phyloP scores from a whole-genome alignment of 2,888 invertebrate species.

The Pristionchus arcanus region DNA sequence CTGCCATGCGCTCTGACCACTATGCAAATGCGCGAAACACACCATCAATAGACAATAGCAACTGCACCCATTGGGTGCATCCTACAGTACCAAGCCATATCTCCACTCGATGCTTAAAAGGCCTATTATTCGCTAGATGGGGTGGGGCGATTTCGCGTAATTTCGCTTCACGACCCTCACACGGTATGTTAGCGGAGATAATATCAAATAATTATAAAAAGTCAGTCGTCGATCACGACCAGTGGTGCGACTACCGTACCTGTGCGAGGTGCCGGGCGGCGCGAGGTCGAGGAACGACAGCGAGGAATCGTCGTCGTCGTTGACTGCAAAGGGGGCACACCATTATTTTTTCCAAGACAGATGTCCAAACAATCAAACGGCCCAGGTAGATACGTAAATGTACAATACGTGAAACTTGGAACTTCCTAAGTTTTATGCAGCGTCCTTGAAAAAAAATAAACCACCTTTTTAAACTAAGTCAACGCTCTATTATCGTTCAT shows the following conservation, averaged over 20 bases:
- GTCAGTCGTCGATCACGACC: background rate
- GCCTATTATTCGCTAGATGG: no score
- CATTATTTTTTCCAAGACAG: background rate
- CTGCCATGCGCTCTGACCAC: background rate
- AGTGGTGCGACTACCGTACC: background rate
- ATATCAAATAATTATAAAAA: background rate
- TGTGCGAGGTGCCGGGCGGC: constrained; percentile 38
- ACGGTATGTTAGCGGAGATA: no score
- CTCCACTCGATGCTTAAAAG: no score
- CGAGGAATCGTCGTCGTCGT: constrained; percentile 23
- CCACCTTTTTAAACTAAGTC: no score
- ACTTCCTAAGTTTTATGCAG: no score
- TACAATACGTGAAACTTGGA: no score
- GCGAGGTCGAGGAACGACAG: constrained; percentile 43
- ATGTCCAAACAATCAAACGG: background rate
- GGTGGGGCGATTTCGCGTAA: no score
- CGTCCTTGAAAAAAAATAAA: no score
- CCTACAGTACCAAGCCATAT: background rate
- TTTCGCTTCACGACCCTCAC: no score
- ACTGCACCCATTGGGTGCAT: background rate
- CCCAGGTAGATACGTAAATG: no score
- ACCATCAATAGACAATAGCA: background rate
- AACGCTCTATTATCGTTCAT: no score
- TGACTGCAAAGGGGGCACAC: background rate
- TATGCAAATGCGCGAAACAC: constrained; percentile 34